Evolutionary conservation across 2,797 vertebrate species (phyloP), one percentile per base, ranked within the genome.

Genomic region (Sparidentex hasta): DNA sequence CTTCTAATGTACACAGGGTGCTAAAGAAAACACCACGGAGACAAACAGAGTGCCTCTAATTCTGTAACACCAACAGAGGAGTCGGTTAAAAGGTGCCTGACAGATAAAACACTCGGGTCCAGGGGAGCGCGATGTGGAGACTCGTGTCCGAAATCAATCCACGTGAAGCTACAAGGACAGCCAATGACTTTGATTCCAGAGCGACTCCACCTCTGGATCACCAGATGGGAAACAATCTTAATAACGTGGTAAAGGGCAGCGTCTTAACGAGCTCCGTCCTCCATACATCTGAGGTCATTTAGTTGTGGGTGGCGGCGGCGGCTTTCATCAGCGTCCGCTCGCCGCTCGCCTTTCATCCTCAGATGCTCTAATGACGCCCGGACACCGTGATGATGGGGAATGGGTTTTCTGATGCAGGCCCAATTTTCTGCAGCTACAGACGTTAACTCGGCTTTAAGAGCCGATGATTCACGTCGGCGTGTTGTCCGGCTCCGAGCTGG

Each of bases 281-380:
- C 50, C 65, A 54, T 20, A 18, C 16, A 47, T 23, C 56, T 20
- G 52, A 57, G 62, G 61, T 66, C 50, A 84, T 80, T 73, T 67
- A 73, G 75, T 76, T 61, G 38, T 41, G 21, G 27, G 27, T 27
- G 68, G n/a, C 59, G 27, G 55, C 64, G 14, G 73, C 56, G 23
- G 68, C 80, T 88, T 86, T 87, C 79, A 78, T 88, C 85, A 76
- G 69, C 57, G 21, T 74, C 82, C 77, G 55, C 80, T 74, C 46
- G n/a, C 21, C 11, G 58, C 58, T 71, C 78, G 70, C 70, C 74
- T 85, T 86, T 88, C 83, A 81, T 87, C 82, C 78, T 69, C 81
- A 18, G 52, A 48, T 55, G 57, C 71, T 72, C 73, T 81, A 74
- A 88, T 78, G 79, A 84, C 65, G 46, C 70, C 69, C 25, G 65